Evolutionary conservation across 2,888 invertebrate species (phyloP), one percentile per base, ranked within the genome.

Genomic region (Ectobius pallidus): DNA sequence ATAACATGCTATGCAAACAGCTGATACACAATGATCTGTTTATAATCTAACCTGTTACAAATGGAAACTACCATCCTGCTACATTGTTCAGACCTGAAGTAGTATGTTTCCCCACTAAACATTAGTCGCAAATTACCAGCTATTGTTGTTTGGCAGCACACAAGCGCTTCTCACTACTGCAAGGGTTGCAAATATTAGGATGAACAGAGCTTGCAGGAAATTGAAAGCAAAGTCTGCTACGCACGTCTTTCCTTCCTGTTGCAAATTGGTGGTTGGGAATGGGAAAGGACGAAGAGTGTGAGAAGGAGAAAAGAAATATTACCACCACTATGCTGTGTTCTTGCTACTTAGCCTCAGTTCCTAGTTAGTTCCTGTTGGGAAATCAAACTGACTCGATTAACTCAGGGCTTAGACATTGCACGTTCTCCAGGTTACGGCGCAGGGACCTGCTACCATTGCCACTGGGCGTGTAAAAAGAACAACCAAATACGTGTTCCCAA

Each of bases 351-450:
- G 27, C 30, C 11, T 52, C 52, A 9, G 25, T 1, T 52, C 25
- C 20, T 52, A 22, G 52, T 58, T 58, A 58, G 30, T 32, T 58
- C 58, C 58, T 58, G 27, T 30, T 58, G 58, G 30, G 58, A 58
- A 58, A 58, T 58, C 58, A 58, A 58, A 58, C 30, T 58, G 27
- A 58, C 30, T 58, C 58, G n/a, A n/a, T 58, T 58, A 58, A 25
- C 25, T 25, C 14, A 20, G 25, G 52, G 9, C 22, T 14, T 18
- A 11, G 20, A 52, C 52, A 52, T 7, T 14, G 52, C 22, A 52
- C 22, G 20, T 52, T 9, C 25, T 7, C 20, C 52, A 11, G 25
- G 52, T 25, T 20, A 52, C 9, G 16, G 9, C 11, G n/a, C 22
- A 9, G 6, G 52, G 52, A 25, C 25, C 14, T 25, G 2, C 9